Conservation (phyloP, 2,113 vertebrate genomes). For the Indri indri region DNA sequence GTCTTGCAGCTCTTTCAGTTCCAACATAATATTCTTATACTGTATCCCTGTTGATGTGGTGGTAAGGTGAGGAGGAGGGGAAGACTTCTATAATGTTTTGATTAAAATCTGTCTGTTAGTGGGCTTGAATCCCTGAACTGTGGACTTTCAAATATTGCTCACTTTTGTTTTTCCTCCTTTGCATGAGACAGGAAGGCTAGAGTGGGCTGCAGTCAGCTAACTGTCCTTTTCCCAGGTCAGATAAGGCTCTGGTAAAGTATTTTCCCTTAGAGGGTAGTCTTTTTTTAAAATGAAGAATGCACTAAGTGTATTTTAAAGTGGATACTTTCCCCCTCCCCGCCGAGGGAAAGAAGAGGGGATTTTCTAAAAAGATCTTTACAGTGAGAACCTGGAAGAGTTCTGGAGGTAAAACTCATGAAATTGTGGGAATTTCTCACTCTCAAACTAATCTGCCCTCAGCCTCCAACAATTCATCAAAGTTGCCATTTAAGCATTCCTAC, state of each 20-base stretch:
- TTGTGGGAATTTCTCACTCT: neutral
- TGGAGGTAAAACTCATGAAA: neutral
- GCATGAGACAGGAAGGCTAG: neutral
- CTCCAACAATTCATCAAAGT: neutral
- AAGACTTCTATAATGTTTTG: neutral
- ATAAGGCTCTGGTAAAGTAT: neutral
- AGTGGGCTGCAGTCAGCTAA: neutral
- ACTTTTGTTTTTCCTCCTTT: neutral
- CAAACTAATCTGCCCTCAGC: neutral
- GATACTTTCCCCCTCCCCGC: neutral
- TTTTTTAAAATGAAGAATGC: neutral
- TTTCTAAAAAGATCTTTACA: slow-evolving; percentile 14
- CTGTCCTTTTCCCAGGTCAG: neutral
- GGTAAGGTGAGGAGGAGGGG: neutral
- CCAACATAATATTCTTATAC: neutral
- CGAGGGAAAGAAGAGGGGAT: neutral
- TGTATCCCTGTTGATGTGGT: neutral
- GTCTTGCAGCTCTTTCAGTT: neutral
- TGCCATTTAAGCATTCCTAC: neutral
- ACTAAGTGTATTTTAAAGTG: neutral
- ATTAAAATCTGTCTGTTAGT: neutral
- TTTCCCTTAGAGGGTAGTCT: neutral
- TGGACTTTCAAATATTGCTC: neutral
- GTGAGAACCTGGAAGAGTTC: neutral
- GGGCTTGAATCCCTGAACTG: neutral